These are phyloP conservation scores for Streptopelia turtur DNA, from an alignment of 2,797 vertebrate species.

Conservation along the genomic window DNA sequence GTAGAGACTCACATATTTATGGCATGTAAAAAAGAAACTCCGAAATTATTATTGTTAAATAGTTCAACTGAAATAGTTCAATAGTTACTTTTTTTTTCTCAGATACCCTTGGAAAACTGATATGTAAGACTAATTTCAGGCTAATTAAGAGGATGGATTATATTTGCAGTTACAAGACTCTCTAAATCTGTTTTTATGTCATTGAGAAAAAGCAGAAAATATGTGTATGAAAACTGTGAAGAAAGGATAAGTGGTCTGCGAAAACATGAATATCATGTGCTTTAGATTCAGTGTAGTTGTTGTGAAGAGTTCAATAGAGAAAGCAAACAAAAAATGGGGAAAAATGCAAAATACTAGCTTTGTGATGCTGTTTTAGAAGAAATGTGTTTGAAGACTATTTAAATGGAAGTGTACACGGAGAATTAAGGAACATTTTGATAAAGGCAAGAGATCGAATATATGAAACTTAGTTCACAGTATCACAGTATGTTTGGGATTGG, in stretches of 20 bases:
- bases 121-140: neutral
- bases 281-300: neutral
- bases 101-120: neutral
- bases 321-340: neutral
- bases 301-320: neutral
- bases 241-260: neutral
- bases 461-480: neutral
- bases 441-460: neutral
- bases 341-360: neutral
- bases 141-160: neutral
- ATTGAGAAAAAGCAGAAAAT: neutral
- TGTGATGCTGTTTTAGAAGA: neutral
- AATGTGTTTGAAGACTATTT: neutral
- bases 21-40: neutral
- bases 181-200: neutral
- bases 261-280: neutral
- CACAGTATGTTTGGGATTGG: no score
- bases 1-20: fast-evolving
- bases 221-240: neutral
- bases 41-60: neutral
- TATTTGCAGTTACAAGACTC: neutral
- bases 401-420: neutral
- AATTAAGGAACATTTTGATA: neutral
- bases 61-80: neutral
- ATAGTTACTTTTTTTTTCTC: neutral